phyloP scores from a whole-genome alignment of 2,888 invertebrate genomes.

The Mesopsocus fuscifrons region DNA sequence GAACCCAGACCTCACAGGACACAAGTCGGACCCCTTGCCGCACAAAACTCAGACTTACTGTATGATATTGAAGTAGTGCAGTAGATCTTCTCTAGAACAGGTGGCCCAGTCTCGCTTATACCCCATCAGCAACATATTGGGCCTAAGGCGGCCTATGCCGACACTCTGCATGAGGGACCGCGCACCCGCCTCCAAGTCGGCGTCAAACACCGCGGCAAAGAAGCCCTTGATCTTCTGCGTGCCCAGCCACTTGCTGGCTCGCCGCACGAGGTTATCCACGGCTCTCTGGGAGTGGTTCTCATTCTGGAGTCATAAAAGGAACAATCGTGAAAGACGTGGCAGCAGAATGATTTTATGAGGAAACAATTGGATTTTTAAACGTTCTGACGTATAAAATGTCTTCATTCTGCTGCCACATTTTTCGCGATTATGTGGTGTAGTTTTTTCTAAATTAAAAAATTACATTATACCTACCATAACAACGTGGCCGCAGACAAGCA shows the following conservation, averaged over 20 bases:
- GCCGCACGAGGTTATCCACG: neutral
- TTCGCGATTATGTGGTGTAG: too few relatives aligned
- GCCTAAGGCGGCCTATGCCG: neutral
- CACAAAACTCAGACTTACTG: too few relatives aligned
- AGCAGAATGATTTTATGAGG: neutral
- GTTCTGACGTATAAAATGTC: too few relatives aligned
- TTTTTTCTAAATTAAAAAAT: too few relatives aligned
- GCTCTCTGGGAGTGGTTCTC: neutral
- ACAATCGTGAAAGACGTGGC: neutral
- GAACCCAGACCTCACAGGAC: too few relatives aligned
- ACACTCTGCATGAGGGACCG: slow-evolving; percentile 4
- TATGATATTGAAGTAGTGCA: slow-evolving; percentile 4
- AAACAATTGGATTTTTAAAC: too few relatives aligned
- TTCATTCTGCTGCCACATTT: too few relatives aligned
- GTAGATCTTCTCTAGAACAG: neutral
- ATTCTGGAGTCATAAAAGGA: neutral
- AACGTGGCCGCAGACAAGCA: slow-evolving; percentile 58
- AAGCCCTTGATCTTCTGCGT: slow-evolving; percentile 4
- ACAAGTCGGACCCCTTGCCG: too few relatives aligned
- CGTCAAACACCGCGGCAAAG: neutral
- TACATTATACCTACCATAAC: slow-evolving; percentile 17
- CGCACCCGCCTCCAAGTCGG: slow-evolving; percentile 2
- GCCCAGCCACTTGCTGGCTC: slow-evolving; percentile 1
- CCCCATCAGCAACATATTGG: slow-evolving; percentile 8
- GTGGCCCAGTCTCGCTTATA: slow-evolving; percentile 3